Conservation (phyloP, 1,140 invertebrate genomes). For the Mamestra configurata region DNA sequence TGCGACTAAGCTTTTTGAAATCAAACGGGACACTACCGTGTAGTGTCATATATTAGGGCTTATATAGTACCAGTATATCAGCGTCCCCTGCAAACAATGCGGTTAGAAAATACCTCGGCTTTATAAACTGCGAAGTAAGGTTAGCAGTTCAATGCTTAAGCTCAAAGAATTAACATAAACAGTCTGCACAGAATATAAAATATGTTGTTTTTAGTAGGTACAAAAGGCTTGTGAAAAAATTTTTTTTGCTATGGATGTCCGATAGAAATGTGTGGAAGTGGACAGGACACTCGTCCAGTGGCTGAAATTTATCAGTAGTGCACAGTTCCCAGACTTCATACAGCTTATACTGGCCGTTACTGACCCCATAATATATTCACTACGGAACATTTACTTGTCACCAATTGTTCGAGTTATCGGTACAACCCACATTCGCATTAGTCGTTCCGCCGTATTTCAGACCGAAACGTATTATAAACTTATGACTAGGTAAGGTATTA, state of each 20-base stretch:
- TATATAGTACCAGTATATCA: conserved; percentile 5
- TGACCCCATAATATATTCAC: conserved; percentile 1
- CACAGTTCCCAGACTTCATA: background rate
- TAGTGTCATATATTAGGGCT: background rate
- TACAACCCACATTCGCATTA: conserved; percentile 36
- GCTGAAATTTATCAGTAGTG: background rate
- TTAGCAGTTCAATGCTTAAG: conserved; percentile 42
- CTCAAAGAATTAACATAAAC: conserved; percentile 42
- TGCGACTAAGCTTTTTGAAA: too few species aligned
- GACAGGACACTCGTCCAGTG: background rate
- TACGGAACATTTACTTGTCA: conserved; percentile 20
- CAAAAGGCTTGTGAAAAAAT: background rate
- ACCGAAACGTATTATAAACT: background rate
- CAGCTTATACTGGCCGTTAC: background rate
- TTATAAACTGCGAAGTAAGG: conserved; percentile 40
- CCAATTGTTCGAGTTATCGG: conserved; percentile 41
- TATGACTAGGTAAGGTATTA: background rate
- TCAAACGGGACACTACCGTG: too few species aligned
- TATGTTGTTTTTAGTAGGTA: background rate
- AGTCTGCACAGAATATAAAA: conserved; percentile 14
- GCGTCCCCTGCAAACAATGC: conserved; percentile 14
- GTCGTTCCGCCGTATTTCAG: conserved; percentile 6
- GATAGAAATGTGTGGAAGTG: background rate
- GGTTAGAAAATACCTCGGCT: conserved; percentile 32
- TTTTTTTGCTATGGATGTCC: too few species aligned